Evolutionary conservation across 2,888 invertebrate species (phyloP), one percentile per base, ranked within the genome.

Genomic region (Heliconius hortense): DNA sequence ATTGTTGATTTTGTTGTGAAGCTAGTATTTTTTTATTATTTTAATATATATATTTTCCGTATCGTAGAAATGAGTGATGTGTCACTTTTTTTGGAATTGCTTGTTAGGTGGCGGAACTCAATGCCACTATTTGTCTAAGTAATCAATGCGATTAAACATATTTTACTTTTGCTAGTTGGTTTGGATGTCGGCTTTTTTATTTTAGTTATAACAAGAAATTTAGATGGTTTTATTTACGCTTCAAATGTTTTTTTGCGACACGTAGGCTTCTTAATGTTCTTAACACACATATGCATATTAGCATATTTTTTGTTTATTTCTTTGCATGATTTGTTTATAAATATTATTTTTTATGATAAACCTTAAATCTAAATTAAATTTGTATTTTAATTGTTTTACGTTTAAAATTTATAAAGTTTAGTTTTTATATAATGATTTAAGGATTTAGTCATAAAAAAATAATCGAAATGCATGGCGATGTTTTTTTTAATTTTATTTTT

Each of bases 271-370:
- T 79, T 71, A 74, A 75, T 80, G 80, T 78, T 79, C 82, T 82
- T 82, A 84, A 86, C 89, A 91, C 91, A 91, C 90, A 90, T 90
- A 88, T 88, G 85, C 89, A 89, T 88, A 83, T 89, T 90, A 89
- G 88, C 85, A 82, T 73, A 75, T 74, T 81, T 81, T 66, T 67
- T 73, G 53, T 74, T 76, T 70, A 13, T 39, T 26, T 60, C 26
- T 28, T 15, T 75, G 79, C 78, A 78, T 78, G 78, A 26, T 73
- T 43, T 35, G 28, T 48, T 21, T 48, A 26, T 56, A n/a, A 64
- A 13, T 7, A 26, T 4, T 59, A 26, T 62, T 43, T 56, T 72
- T 13, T 71, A 21, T 35, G 31, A 60, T 62, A 28, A 11, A 28
- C 18, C 2, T 39, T 39, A 18, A 60, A 60, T 43, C 26, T 21